These are phyloP conservation scores for Portunus trituberculatus DNA, from an alignment of 1,140 invertebrate species.

Conservation along the genomic window DNA sequence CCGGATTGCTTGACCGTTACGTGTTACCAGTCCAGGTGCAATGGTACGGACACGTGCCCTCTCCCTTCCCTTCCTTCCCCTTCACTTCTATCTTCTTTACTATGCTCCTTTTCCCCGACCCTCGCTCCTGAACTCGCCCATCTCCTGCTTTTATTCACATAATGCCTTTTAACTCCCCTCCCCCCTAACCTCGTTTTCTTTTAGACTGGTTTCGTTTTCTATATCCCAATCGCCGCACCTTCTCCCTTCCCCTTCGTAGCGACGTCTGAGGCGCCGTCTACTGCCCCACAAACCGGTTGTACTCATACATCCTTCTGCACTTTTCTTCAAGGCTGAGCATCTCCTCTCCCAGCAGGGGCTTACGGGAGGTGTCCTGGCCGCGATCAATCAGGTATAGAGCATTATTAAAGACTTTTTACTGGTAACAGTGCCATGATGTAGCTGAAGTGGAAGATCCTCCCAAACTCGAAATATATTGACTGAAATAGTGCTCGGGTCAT, in stretches of 20 bases:
- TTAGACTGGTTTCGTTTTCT: constrained; percentile 29
- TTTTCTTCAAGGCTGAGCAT: constrained; percentile 58
- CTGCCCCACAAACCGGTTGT: constrained; percentile 54
- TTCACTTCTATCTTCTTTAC: neutral
- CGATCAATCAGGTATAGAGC: neutral
- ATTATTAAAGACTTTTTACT: neutral
- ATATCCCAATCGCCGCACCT: constrained; percentile 11
- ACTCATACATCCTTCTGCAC: constrained; percentile 40
- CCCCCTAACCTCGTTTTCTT: constrained; percentile 35
- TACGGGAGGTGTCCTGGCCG: constrained; percentile 15
- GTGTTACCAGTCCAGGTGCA: constrained; percentile 68
- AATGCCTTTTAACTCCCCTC: constrained; percentile 58
- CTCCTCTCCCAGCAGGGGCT: constrained; percentile 6
- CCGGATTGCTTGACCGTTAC: constrained; percentile 61
- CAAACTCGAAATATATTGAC: neutral
- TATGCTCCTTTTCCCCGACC: constrained; percentile 35
- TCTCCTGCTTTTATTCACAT: constrained; percentile 63
- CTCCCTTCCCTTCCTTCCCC: constrained; percentile 34
- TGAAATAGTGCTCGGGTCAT: neutral
- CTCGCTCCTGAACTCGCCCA: constrained; percentile 52
- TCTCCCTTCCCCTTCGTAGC: neutral
- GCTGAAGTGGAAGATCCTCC: neutral
- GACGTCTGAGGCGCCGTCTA: constrained; percentile 44
- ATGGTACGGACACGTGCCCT: constrained; percentile 69
- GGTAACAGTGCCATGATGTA: neutral